A percentile compares a stretch with the other conserved stretches of the same genome.
Evolutionary conservation across 2,113 vertebrate genomes (phyloP).

Genomic region (Zingel zingel): DNA sequence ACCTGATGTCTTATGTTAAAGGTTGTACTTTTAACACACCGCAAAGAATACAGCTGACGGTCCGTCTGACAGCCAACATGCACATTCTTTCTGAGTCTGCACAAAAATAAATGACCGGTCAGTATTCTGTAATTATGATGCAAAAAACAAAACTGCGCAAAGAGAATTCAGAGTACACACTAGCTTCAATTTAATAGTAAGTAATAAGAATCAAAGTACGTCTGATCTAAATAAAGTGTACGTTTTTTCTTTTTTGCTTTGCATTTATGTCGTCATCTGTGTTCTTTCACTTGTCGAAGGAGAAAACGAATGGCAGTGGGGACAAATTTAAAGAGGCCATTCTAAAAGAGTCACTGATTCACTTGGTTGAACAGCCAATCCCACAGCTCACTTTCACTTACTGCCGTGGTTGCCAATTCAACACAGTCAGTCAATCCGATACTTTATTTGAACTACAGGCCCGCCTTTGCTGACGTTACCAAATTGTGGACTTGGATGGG

Average conservation of each 20-base stretch:
- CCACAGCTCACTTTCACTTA: conserved; percentile 4
- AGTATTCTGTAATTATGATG: background rate
- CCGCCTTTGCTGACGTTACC: background rate
- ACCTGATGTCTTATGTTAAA: background rate
- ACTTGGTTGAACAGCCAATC: background rate
- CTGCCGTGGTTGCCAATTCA: background rate
- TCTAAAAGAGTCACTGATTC: background rate
- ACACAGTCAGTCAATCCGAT: background rate
- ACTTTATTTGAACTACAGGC: conserved; percentile 5
- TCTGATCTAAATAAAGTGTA: too few relatives aligned
- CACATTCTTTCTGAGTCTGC: background rate
- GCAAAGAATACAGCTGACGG: background rate
- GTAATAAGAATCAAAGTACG: too few relatives aligned
- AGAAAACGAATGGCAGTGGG: background rate
- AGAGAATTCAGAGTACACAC: background rate
- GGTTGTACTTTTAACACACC: background rate
- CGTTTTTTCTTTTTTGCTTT: too few relatives aligned
- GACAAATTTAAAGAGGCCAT: background rate
- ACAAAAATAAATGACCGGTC: background rate
- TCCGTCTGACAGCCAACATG: background rate
- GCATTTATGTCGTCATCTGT: too few relatives aligned
- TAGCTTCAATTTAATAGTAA: background rate
- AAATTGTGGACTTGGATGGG: background rate
- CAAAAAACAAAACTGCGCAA: background rate
- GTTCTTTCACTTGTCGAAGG: background rate